Percentiles rank a stretch among this genome's conserved stretches.
phyloP scores from a whole-genome alignment of 2,797 vertebrate genomes.

The Myripristis murdjan region DNA sequence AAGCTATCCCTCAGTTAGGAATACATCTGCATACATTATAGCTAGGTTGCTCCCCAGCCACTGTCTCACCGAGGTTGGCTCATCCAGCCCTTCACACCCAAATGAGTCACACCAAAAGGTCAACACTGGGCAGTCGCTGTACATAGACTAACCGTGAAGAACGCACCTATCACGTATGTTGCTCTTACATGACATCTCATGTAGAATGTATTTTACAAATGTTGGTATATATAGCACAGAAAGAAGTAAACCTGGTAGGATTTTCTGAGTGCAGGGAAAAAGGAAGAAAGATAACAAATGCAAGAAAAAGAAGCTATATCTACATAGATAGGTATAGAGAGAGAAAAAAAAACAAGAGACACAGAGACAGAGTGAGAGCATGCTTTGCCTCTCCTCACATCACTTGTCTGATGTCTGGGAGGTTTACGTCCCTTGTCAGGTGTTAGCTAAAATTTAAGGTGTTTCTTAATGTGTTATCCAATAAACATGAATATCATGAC shows the following conservation, averaged over 20 bases:
- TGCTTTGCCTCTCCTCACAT: constrained; percentile 2
- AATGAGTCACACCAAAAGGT: constrained; percentile 57
- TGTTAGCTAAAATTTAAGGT: constrained; percentile 55
- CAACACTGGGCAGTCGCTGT: constrained; percentile 53
- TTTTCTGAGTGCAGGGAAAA: background rate
- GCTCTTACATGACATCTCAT: too few species aligned
- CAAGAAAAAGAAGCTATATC: too few species aligned
- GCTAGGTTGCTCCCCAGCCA: constrained; percentile 65
- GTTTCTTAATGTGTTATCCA: constrained; percentile 40
- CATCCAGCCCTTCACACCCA: constrained; percentile 57
- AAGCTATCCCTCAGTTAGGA: constrained; percentile 82
- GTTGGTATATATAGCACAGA: constrained; percentile 13
- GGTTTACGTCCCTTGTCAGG: constrained; percentile 53
- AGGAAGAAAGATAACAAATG: background rate
- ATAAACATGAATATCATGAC: constrained; percentile 50
- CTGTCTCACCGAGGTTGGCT: constrained; percentile 59
- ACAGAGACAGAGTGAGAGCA: background rate
- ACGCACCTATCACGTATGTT: constrained; percentile 38
- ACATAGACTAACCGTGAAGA: constrained; percentile 44
- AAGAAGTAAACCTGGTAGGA: too few species aligned
- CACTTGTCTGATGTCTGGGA: constrained; percentile 28
- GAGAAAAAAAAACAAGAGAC: background rate
- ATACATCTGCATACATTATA: constrained; percentile 87
- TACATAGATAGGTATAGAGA: background rate
- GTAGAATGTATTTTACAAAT: too few species aligned